Base-by-base conservation (phyloP, 2,888 invertebrate genomes). In the Trisateles emortualis region DNA sequence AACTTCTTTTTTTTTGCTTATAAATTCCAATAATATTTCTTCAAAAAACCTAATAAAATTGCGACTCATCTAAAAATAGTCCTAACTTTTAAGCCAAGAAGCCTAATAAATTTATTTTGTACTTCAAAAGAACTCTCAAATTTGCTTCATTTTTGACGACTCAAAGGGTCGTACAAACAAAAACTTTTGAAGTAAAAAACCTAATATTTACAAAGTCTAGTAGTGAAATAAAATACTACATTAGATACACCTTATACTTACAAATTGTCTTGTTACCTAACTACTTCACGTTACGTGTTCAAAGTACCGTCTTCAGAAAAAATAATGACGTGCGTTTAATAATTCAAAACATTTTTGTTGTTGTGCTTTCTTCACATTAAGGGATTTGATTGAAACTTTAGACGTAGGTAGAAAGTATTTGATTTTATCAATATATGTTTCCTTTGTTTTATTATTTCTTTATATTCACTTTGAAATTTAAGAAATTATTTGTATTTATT, bases 141-240 rank as follows among this genome's bases (percentile, higher is more conserved):
- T 0, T 13, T 40, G 26, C 13, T 48, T 59, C 26, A 35, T 16
- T 52, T 35, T 54, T 42, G 36, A 59, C 17, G 13, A 38, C 22
- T 33, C 29, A 43, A 54, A 43, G 30, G 30, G 14, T 38, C 13
- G 44, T 33, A 36, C 38, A 54, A 53, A 49, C 39, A 43, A 32
- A 13, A 53, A 46, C 26, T 59, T 46, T 19, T 13, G 1, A 45
- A 42, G 41, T 49, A 29, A 49, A n/a, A n/a, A 10, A 36, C 17
- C 36, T 36, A 36, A 36, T 36, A 36, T 36, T 36, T 36, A 36
- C 17, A n/a, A 36, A 36, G 17, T 17, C 17, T 36, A n/a, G 17
- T 6, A 3, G 1, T 17, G n/a, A 16, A 36, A 36, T 10, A 36
- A 17, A 17, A 36, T 17, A 36, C 10, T 17, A 19, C 17, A 44